Percentiles rank a stretch among this genome's conserved stretches.
Conservation (phyloP, 2,888 invertebrate genomes). For the Epiblema foenella region DNA sequence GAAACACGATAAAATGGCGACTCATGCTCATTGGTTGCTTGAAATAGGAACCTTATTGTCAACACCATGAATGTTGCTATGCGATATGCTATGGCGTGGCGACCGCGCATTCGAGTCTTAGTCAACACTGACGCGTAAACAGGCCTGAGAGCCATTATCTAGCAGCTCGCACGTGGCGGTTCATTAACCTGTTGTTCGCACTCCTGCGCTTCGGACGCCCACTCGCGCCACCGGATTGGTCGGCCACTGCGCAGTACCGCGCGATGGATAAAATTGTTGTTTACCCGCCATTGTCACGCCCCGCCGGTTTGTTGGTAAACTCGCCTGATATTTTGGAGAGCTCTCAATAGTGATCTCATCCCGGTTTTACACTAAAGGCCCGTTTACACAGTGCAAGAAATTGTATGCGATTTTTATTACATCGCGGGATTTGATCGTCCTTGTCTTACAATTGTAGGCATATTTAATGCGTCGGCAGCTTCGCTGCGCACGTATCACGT, state of each 20-base stretch:
- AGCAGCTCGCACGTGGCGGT: constrained; percentile 70
- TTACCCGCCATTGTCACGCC: not conserved
- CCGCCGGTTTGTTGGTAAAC: constrained; percentile 28
- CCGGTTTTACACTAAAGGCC: not conserved
- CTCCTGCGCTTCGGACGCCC: constrained; percentile 49
- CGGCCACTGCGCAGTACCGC: constrained; percentile 4
- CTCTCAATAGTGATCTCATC: not conserved
- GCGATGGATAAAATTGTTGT: constrained; percentile 6
- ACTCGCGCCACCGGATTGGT: constrained; percentile 42
- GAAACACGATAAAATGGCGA: no score
- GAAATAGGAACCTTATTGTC: no score
- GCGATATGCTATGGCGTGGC: not conserved
- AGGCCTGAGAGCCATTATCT: constrained; percentile 49
- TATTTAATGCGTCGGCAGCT: no score
- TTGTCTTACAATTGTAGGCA: no score
- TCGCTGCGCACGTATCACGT: no score
- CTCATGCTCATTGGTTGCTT: no score
- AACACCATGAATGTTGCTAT: no score
- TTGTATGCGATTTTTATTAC: no score
- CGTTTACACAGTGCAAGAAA: no score
- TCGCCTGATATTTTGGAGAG: constrained; percentile 1
- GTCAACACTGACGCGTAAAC: not conserved
- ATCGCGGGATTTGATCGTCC: no score
- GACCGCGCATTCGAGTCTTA: not conserved
- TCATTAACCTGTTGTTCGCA: constrained; percentile 67